Evolutionary conservation across 1,140 invertebrate species (phyloP).

Genomic region (Aphelinus atriplicis): DNA sequence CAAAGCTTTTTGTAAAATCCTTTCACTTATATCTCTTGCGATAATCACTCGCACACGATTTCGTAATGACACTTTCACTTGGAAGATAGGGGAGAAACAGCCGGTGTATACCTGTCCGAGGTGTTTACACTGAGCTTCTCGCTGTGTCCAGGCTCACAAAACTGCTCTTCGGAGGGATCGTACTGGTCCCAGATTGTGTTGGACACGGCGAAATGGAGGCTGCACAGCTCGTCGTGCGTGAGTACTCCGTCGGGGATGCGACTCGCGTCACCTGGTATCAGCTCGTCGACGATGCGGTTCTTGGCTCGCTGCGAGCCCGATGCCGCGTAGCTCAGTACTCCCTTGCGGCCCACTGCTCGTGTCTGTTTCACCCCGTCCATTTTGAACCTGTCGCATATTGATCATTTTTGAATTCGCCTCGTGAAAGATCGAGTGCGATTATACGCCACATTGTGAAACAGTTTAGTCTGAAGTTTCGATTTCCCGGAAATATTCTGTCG

Average conservation of each 20-base stretch:
- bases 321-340: constrained; percentile 46
- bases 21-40: too few relatives aligned
- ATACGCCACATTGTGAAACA: too few relatives aligned
- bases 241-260: constrained; percentile 62
- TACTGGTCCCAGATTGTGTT: constrained; percentile 68
- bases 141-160: constrained; percentile 55
- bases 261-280: constrained; percentile 66
- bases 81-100: too few relatives aligned
- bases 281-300: constrained; percentile 70
- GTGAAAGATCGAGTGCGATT: too few relatives aligned
- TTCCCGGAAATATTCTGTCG: too few relatives aligned
- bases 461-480: too few relatives aligned
- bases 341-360: constrained; percentile 60
- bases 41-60: too few relatives aligned
- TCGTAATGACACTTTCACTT: too few relatives aligned
- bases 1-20: too few relatives aligned
- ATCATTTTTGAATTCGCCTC: not conserved
- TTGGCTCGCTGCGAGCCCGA: constrained; percentile 59
- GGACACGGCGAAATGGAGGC: constrained; percentile 71
- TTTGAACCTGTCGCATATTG: constrained; percentile 63
- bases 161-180: constrained; percentile 64
- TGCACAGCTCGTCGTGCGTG: constrained; percentile 66
- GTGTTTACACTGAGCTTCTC: constrained; percentile 45
- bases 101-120: too few relatives aligned
- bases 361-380: constrained; percentile 70